Base-by-base conservation (phyloP, 2,113 vertebrate species). In the Oryzias javanicus region DNA sequence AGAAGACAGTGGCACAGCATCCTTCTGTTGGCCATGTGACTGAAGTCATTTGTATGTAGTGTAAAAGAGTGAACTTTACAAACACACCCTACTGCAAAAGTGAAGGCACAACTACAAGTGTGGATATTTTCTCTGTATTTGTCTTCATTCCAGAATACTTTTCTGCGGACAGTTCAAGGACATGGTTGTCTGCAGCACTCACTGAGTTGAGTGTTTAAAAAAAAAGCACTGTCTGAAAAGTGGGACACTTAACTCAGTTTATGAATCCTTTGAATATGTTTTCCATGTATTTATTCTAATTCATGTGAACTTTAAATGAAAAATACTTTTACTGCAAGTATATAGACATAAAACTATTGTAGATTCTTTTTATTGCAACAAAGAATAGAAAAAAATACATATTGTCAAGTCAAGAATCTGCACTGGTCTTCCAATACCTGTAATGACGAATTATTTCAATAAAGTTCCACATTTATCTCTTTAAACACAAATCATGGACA, bases 251-350 rank as follows among this genome's bases (percentile, higher is more conserved):
- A 51, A 44, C 15, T 49, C 14, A 55, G 18, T 48, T 17, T 56
- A 40, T 54, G 27, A 41, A 58, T 59, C 45, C 52, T 75, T 81
- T 71, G 40, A 76, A 18, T 6, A 17, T 12, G 35, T 35, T 47
- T 72, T 67, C 17, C 49, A 18, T 53, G 62, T 86, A 85, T 86
- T 86, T 83, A 83, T 84, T 85, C 74, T 69, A 51, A 59, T 65
- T 66, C 44, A 54, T 51, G 44, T 70, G 49, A 76, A 64, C 51
- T 55, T 57, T 41, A 25, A 56, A 51, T 64, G 65, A 35, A 35
- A 35, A 35, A 12, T 12, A 35, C 35, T 35, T 35, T 35, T 70
- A 81, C 47, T 62, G 60, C 51, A 70, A 66, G 25, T 74, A 42
- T 51, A 42, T 55, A 41, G 19, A 51, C 70, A 68, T 35, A 35